Evolutionary conservation across 2,888 invertebrate species (phyloP).

Genomic region (Nomada ruficornis): DNA sequence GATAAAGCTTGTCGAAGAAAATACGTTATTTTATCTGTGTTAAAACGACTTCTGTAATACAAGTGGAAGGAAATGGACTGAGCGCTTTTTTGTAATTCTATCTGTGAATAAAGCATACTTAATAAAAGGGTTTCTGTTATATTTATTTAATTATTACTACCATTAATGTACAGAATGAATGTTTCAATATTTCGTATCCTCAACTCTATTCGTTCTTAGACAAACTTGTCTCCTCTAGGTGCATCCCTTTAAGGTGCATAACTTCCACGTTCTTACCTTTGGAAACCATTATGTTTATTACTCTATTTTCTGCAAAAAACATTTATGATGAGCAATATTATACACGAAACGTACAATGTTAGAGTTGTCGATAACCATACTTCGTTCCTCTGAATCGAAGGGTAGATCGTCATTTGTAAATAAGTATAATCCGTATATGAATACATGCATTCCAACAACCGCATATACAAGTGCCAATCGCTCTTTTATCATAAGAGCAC

Average conservation of each 20-base stretch:
- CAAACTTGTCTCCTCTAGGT: too few species aligned
- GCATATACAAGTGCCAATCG: slow-evolving; percentile 47
- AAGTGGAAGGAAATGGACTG: slow-evolving; percentile 5
- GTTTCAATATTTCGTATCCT: neutral
- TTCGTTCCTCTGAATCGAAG: neutral
- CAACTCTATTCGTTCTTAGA: too few species aligned
- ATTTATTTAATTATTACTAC: slow-evolving; percentile 37
- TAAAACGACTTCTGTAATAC: slow-evolving; percentile 5
- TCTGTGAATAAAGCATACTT: slow-evolving; percentile 34
- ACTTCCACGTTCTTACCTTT: too few species aligned
- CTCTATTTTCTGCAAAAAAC: too few species aligned
- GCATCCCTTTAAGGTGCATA: too few species aligned
- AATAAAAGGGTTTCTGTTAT: slow-evolving; percentile 24
- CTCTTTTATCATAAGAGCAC: accelerated
- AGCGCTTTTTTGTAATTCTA: slow-evolving; percentile 19
- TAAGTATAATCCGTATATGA: slow-evolving; percentile 1
- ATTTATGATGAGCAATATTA: neutral
- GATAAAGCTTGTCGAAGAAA: slow-evolving; percentile 32
- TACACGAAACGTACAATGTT: neutral
- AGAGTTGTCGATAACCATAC: slow-evolving; percentile 8
- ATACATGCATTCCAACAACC: slow-evolving; percentile 60
- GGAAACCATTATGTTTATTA: too few species aligned
- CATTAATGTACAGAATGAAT: neutral
- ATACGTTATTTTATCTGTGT: neutral
- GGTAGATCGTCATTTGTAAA: accelerated